Percentiles rank a stretch among this genome's conserved stretches.
Conservation (phyloP, 1,140 invertebrate genomes). For the Caerostris extrusa region DNA sequence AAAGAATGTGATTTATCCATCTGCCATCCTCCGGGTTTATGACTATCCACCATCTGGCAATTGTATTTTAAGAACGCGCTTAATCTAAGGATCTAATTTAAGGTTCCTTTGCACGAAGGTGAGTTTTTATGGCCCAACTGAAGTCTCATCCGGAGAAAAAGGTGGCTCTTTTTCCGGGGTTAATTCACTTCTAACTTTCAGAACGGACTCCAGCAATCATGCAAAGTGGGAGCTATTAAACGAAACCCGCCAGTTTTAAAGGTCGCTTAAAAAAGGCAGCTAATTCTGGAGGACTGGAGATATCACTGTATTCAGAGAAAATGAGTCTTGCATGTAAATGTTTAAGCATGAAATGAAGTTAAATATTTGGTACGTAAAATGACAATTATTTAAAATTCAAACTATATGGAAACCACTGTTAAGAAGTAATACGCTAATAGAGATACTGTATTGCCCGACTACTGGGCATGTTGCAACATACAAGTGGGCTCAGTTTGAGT, state of each 20-base stretch:
- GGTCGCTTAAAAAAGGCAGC: not conserved
- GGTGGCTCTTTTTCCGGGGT: not conserved
- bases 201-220: not conserved
- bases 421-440: too few species aligned
- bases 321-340: not conserved
- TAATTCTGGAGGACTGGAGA: not conserved
- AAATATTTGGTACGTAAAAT: too few species aligned
- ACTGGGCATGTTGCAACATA: too few species aligned
- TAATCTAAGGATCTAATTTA: conserved; percentile 53
- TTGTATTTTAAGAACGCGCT: conserved; percentile 42
- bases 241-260: not conserved
- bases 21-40: not conserved
- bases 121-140: conserved; percentile 40
- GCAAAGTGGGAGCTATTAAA: not conserved
- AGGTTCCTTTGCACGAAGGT: conserved; percentile 51
- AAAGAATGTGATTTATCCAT: conserved; percentile 37
- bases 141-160: not conserved
- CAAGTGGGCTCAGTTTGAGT: too few species aligned
- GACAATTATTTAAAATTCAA: too few species aligned
- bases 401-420: too few species aligned
- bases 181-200: conserved; percentile 44
- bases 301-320: not conserved
- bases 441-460: too few species aligned
- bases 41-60: conserved; percentile 28
- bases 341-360: too few species aligned